Evolutionary conservation across 2,113 vertebrate genomes (phyloP), one percentile per base, ranked within the genome.

Genomic region (Entelurus aequoreus): DNA sequence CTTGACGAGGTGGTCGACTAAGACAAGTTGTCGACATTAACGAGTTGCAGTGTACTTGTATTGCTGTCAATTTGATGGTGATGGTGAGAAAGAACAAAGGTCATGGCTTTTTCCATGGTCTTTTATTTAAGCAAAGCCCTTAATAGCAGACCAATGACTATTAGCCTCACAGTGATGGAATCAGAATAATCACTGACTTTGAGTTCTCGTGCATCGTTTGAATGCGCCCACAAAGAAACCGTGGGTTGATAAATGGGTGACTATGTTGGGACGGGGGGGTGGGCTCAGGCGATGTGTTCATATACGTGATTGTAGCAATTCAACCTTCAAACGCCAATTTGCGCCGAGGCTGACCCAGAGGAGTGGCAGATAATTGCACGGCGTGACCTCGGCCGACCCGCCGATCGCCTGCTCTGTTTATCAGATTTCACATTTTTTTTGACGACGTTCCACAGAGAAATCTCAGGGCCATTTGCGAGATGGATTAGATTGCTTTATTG

Each of bases 271-370:
- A 11, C 35, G 38, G 2, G 44, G 54, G n/a, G 15, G 38, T 63
- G 50, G 62, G 67, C 54, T 8, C 64, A 54, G 54, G 60, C 6
- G 9, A 38, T 85, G 81, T 54, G 52, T 90, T 90, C 88, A 89
- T 89, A 89, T 89, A 86, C 91, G 89, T 90, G 90, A 93, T 88
- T 92, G 90, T 90, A 89, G 91, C 89, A 90, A 92, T 90, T 91
- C 92, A 93, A 90, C 89, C 88, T 93, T 90, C 90, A 91, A 90
- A 90, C 79, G 78, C 62, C 38, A 68, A 75, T 81, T 86, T 74
- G 78, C 87, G 85, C 86, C 83, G 76, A 28, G 78, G 84, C 35
- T 92, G 92, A 93, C 88, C 89, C 83, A 73, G 79, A 78, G 82
- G 88, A 92, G 89, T 75, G 77, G 74, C 64, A 73, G 78, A 89